Evolutionary conservation across 64 coral and sea anemone genomes (phyloP), one percentile per base, ranked within the genome.

Genomic region (Dendronephthya gigantea): DNA sequence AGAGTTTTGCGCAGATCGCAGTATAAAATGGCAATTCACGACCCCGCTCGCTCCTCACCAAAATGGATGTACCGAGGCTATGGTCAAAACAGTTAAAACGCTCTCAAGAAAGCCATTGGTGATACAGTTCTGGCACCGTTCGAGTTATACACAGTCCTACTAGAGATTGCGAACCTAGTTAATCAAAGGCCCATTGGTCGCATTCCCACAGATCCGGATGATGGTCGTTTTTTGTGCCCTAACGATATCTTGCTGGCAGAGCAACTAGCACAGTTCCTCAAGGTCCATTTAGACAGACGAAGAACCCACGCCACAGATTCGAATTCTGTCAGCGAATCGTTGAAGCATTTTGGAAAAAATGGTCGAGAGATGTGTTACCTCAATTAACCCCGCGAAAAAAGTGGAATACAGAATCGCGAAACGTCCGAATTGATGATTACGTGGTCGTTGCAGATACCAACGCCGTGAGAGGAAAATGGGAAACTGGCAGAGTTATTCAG

Each of bases 391-490:
- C 58, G 22, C 58, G 58, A 5, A 66, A 17, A 66, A 66, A 66
- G 14, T 66, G 58, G 58, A 66, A 66, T 17, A 30, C 29, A 6
- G 6, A 66, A 17, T 17, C 6, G 22, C 58, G 58, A 66, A 66
- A 66, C 14, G 58, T 66, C 3, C 5, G 22, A 17, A 17, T 66
- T 3, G 14, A 66, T 17, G 58, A 66, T 66, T 66, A 5, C 6
- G n/a, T 66, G 58, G 22, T 66, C 5, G 14, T 66, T 3, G 5
- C 58, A 22, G 84, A 90, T 68, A 23, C 83, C 22, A 90, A 90
- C 62, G 84, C 68, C 39, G 70, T 86, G 10, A 68, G 84, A 19
- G 89, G 83, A n/a, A 90, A 90, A 45, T 90, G 89, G 89, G 30
- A 75, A 5, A 66, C 58, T n/a, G 58, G 58, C 6, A 66, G 58